Evolutionary conservation across 2,888 invertebrate species (phyloP).

Genomic region (Drosophila formosana): DNA sequence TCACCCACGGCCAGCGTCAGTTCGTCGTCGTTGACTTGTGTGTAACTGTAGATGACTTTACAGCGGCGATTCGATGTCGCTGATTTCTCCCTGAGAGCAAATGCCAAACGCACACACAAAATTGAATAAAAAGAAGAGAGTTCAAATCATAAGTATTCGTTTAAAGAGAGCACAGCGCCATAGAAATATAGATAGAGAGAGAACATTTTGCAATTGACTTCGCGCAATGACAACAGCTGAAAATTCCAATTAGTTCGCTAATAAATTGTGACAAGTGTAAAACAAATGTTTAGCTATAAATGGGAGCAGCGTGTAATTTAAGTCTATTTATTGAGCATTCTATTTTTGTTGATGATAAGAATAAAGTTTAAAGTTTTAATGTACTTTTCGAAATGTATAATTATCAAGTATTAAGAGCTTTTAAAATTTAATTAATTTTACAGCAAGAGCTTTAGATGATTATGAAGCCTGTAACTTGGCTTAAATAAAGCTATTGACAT

Average conservation of each 20-base stretch:
- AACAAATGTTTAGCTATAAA: background rate
- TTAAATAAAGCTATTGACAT: too few relatives aligned
- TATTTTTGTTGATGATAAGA: background rate
- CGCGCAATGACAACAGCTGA: conserved; percentile 28
- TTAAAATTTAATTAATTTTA: background rate
- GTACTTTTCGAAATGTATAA: background rate
- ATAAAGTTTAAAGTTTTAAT: background rate
- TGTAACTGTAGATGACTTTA: conserved; percentile 95
- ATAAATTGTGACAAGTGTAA: background rate
- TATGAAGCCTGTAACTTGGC: too few relatives aligned
- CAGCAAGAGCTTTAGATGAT: background rate
- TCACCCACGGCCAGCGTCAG: conserved; percentile 94
- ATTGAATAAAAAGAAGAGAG: conserved; percentile 27
- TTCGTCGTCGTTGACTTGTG: conserved; percentile 97
- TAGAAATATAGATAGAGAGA: background rate
- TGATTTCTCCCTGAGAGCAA: conserved; percentile 83
- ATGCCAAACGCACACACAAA: conserved; percentile 15
- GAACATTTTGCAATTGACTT: conserved; percentile 9
- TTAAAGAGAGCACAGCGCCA: conserved; percentile 10
- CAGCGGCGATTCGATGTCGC: conserved; percentile 88
- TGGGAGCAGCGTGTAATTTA: background rate
- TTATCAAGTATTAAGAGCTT: background rate
- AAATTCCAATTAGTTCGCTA: background rate
- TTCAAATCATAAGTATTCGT: conserved; percentile 24
- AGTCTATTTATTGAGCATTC: background rate